These are phyloP conservation scores for Hyles lineata DNA, from an alignment of 2,888 invertebrate species.

Conservation along the genomic window DNA sequence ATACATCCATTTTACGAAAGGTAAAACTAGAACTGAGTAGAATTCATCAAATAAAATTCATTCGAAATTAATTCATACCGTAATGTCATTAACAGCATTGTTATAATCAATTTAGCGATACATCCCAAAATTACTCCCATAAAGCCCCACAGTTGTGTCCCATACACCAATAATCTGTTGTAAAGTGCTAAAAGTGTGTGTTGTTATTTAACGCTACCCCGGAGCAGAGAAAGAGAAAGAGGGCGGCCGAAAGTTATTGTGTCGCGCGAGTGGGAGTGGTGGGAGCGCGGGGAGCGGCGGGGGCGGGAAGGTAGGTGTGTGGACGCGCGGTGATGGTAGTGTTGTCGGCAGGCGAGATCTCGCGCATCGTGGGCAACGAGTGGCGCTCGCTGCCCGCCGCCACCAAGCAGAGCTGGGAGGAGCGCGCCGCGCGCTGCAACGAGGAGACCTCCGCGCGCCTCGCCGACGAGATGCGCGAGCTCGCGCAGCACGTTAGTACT, in stretches of 20 bases:
- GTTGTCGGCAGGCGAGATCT: slow-evolving; percentile 84
- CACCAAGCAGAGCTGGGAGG: slow-evolving; percentile 97
- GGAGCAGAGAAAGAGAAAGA: slow-evolving; percentile 40
- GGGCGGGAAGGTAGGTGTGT: slow-evolving; percentile 39
- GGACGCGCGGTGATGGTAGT: slow-evolving; percentile 33
- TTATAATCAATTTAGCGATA: no score
- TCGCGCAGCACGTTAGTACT: slow-evolving; percentile 73
- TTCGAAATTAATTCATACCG: neutral
- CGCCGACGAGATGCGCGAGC: slow-evolving; percentile 80
- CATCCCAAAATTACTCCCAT: no score
- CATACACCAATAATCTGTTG: neutral
- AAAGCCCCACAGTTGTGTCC: neutral
- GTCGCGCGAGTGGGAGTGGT: neutral
- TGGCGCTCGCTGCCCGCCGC: slow-evolving; percentile 96
- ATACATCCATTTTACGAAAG: no score
- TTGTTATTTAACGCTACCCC: slow-evolving; percentile 38
- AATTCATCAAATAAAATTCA: neutral
- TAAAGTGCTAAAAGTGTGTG: slow-evolving; percentile 13
- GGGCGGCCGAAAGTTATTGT: slow-evolving; percentile 44
- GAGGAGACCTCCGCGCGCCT: slow-evolving; percentile 91
- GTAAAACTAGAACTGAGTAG: no score
- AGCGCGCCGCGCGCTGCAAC: slow-evolving; percentile 94
- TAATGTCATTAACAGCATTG: neutral
- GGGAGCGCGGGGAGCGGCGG: neutral
- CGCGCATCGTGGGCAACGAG: slow-evolving; percentile 91